Conservation (phyloP, 2,888 invertebrate species). For the Drosophila mayaguana region DNA sequence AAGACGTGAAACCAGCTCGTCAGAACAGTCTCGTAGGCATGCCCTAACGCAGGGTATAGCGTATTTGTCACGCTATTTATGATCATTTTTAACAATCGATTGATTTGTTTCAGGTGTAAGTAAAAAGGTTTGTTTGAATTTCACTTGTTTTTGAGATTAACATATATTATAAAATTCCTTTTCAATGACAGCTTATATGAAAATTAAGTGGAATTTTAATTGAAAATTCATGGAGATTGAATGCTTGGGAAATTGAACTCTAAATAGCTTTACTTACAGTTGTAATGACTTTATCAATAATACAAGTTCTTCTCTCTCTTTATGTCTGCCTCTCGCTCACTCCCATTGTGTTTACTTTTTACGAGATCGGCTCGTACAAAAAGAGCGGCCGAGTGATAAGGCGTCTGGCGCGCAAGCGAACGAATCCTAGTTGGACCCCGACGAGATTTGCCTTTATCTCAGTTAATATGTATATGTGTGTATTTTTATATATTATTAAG, state of each 20-base stretch:
- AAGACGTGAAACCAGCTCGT: slow-evolving; percentile 9
- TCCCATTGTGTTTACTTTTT: neutral
- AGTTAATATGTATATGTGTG: too few relatives aligned
- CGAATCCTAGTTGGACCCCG: neutral
- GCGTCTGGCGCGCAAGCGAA: neutral
- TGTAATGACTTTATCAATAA: neutral
- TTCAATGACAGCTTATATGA: too few relatives aligned
- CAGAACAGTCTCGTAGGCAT: slow-evolving; percentile 16
- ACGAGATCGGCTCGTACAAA: neutral
- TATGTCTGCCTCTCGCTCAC: neutral
- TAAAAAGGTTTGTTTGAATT: neutral
- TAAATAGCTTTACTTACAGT: neutral
- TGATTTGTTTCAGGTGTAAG: neutral
- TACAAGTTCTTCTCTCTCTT: neutral
- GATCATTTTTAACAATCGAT: neutral
- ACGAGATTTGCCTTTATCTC: neutral
- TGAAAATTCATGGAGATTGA: neutral
- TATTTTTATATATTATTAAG: neutral
- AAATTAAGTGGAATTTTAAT: neutral
- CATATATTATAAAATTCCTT: neutral
- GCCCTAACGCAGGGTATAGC: slow-evolving; percentile 1
- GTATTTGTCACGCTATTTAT: neutral
- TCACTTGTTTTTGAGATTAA: neutral
- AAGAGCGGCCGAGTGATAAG: neutral
- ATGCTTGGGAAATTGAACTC: neutral